These are phyloP conservation scores for Byasa hedistus DNA, from an alignment of 2,888 invertebrate species.

Conservation along the genomic window DNA sequence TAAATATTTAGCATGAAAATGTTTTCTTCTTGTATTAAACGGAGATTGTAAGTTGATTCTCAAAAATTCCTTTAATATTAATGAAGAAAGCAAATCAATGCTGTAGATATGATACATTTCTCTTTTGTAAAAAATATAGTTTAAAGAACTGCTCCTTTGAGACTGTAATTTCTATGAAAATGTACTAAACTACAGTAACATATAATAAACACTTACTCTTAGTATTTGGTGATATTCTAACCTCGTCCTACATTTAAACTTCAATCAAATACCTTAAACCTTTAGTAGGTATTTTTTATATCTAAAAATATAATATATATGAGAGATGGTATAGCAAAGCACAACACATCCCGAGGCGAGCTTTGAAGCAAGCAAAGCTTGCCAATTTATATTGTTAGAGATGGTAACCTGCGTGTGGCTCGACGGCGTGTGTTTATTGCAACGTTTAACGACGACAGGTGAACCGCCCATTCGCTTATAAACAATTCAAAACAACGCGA, in stretches of 20 bases:
- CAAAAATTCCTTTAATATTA: no score
- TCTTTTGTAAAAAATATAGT: no score
- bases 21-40: no score
- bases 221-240: background rate
- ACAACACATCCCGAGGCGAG: slow-evolving; percentile 34
- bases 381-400: slow-evolving; percentile 23
- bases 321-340: slow-evolving; percentile 18
- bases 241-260: background rate
- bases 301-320: no score
- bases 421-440: slow-evolving; percentile 10
- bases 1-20: background rate
- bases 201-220: background rate
- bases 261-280: no score
- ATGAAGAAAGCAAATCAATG: no score
- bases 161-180: no score
- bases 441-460: slow-evolving; percentile 20
- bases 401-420: slow-evolving; percentile 3
- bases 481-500: slow-evolving; percentile 13
- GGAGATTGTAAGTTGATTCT: no score
- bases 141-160: no score
- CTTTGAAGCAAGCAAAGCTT: slow-evolving; percentile 32
- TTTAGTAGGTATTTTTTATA: no score
- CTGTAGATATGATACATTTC: no score
- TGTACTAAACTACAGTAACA: background rate
- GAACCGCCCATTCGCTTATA: slow-evolving; percentile 16